Evolutionary conservation across 2,797 vertebrate genomes (phyloP).

Genomic region (Sphenodon punctatus): DNA sequence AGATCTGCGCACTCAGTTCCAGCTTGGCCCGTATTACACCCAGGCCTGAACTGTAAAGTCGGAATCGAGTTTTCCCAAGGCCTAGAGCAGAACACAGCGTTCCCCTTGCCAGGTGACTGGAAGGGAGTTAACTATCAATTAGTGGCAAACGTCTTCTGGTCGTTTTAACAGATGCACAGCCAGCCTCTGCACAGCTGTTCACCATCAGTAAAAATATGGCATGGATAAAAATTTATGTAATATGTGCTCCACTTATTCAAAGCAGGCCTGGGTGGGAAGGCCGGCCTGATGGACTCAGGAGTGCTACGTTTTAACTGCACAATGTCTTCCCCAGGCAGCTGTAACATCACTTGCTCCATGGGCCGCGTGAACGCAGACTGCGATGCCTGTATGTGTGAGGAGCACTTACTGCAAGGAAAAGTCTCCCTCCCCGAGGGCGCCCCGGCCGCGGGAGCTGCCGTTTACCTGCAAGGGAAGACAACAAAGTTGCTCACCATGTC

Average conservation of each 20-base stretch:
- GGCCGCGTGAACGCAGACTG: conserved; percentile 89
- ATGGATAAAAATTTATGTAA: conserved; percentile 16
- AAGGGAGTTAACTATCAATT: conserved; percentile 45
- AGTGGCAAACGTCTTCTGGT: conserved; percentile 42
- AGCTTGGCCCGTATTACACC: not conserved
- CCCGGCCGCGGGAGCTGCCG: conserved; percentile 73
- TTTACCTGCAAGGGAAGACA: conserved; percentile 75
- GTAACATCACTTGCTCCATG: conserved; percentile 85
- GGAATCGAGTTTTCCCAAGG: conserved; percentile 14
- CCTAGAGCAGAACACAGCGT: not conserved
- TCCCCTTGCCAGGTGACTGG: not conserved
- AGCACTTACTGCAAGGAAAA: conserved; percentile 84
- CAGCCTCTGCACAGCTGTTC: not conserved
- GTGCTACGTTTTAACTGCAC: not conserved
- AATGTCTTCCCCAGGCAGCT: conserved; percentile 74
- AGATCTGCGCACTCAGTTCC: conserved; percentile 19
- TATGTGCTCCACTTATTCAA: conserved; percentile 38
- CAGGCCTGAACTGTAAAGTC: conserved; percentile 27
- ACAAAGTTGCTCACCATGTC: conserved; percentile 85
- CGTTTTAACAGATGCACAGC: not conserved
- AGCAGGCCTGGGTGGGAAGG: accelerated
- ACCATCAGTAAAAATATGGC: conserved; percentile 37
- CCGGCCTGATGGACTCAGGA: no score
- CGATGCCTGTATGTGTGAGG: conserved; percentile 88
- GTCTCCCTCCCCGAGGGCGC: conserved; percentile 87